Conservation (phyloP, 2,888 invertebrate genomes). For the Agrochola lota region DNA sequence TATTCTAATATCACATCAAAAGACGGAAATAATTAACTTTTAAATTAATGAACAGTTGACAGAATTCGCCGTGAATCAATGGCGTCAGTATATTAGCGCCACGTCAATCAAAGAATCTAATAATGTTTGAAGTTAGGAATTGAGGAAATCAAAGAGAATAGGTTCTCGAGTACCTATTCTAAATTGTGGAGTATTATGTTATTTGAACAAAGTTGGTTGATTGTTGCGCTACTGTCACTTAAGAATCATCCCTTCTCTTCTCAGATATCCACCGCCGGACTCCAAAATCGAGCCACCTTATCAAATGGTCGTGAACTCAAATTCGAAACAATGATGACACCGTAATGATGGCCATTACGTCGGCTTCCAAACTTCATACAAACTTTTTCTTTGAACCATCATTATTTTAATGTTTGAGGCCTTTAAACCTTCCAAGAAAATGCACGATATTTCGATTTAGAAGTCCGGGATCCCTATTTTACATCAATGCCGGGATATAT, state of each 20-base stretch:
- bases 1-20: slow-evolving; percentile 29
- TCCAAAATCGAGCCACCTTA: background rate
- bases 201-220: background rate
- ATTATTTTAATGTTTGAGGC: background rate
- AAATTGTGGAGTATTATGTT: background rate
- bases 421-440: background rate
- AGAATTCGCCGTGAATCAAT: slow-evolving; percentile 9
- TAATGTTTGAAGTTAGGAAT: slow-evolving; percentile 36
- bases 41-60: slow-evolving; percentile 24
- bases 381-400: background rate
- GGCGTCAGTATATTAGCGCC: slow-evolving; percentile 1
- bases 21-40: slow-evolving; percentile 24
- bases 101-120: slow-evolving; percentile 28
- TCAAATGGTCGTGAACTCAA: background rate
- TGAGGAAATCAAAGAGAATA: slow-evolving; percentile 15
- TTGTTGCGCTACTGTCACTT: background rate
- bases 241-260: background rate
- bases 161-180: background rate
- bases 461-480: background rate
- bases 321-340: background rate
- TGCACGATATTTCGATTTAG: background rate
- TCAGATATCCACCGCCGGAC: background rate
- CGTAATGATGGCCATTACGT: background rate
- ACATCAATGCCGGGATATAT: background rate
- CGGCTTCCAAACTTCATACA: background rate